Conservation (phyloP, 2,797 vertebrate species). For the Ceyx erithaca region DNA sequence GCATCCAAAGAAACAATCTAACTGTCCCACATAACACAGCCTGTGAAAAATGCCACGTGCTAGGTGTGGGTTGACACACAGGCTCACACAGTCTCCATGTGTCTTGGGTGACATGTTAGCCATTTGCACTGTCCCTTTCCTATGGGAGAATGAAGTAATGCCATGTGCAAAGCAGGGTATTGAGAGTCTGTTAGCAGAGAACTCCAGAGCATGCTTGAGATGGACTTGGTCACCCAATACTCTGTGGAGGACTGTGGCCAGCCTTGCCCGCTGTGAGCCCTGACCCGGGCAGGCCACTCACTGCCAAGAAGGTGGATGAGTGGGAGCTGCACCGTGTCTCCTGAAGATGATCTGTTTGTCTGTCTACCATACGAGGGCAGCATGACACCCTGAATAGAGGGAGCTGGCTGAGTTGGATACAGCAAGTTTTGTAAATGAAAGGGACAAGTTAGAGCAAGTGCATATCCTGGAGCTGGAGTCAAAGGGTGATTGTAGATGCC, state of each 20-base stretch:
- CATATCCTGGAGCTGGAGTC: background rate
- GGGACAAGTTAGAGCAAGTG: background rate
- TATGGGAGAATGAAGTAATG: background rate
- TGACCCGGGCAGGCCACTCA: background rate
- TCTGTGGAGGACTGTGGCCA: background rate
- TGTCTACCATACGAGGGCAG: conserved; percentile 54
- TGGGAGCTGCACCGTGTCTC: background rate
- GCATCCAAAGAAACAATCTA: background rate
- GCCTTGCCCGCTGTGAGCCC: background rate
- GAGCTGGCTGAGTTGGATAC: background rate
- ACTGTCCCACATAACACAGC: background rate
- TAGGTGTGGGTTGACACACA: too few relatives aligned
- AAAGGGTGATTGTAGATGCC: background rate
- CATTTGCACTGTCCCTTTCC: background rate
- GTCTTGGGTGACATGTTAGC: background rate
- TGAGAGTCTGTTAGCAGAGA: background rate
- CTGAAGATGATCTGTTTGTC: background rate
- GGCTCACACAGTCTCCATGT: accelerated
- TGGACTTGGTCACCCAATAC: background rate
- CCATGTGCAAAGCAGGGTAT: background rate
- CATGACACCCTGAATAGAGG: background rate
- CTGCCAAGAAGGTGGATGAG: accelerated
- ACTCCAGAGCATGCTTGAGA: accelerated
- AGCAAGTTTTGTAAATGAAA: background rate
- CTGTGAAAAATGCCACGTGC: background rate